Conservation (phyloP, 2,797 vertebrate species). For the Enteromius fasciolatus region DNA sequence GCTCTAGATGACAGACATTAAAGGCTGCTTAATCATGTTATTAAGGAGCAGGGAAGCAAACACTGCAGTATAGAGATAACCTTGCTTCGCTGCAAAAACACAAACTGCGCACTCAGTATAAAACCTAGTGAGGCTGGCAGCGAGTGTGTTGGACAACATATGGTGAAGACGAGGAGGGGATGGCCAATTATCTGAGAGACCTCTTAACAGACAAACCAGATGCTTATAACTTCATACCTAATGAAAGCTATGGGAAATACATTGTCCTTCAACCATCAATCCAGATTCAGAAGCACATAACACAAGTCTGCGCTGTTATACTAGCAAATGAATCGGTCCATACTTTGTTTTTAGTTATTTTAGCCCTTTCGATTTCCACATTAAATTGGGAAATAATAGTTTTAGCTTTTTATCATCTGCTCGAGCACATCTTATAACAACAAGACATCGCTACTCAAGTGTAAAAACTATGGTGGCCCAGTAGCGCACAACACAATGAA, state of each 20-base stretch:
- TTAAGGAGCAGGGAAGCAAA: slow-evolving; percentile 30
- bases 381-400: neutral
- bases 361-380: neutral
- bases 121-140: slow-evolving; percentile 1
- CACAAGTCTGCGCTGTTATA: neutral
- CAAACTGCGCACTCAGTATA: slow-evolving; percentile 15
- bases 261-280: neutral
- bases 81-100: slow-evolving; percentile 18
- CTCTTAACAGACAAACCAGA: slow-evolving; percentile 10
- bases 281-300: neutral
- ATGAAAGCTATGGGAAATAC: neutral
- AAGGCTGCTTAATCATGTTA: slow-evolving; percentile 2
- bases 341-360: too few species aligned
- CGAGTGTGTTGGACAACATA: slow-evolving; percentile 24
- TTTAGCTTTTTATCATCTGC: neutral
- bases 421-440: neutral
- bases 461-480: neutral
- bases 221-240: neutral
- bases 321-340: neutral
- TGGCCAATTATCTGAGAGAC: slow-evolving; percentile 7
- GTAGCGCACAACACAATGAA: neutral
- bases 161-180: slow-evolving; percentile 14
- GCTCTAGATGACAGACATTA: slow-evolving; percentile 3
- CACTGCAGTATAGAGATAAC: slow-evolving; percentile 28
- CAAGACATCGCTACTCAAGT: neutral